Evolutionary conservation across 35 echinoderm and acorn worm species (phyloP), one percentile per base, ranked within the genome.

Genomic region (Hemicentrotus pulcherrimus): DNA sequence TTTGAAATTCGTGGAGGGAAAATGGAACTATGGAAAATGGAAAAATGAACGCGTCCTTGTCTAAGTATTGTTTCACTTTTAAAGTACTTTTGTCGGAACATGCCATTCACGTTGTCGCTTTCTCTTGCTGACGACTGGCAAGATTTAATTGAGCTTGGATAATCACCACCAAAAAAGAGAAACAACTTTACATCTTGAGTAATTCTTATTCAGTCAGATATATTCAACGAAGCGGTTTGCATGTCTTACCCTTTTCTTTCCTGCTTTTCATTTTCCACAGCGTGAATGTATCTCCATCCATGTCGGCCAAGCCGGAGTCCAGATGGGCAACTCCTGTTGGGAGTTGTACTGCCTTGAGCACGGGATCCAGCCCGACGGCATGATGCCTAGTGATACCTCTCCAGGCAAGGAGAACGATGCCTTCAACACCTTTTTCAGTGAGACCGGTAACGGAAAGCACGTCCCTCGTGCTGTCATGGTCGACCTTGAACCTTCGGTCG

Each of bases 241-340:
- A 28, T 71, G 16, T 28, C 28, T n/a, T 30, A 78, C 65, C 65
- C 6, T 78, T 78, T 78, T 78, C 4, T 71, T 78, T 8, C 19
- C 19, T 28, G 19, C 0, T 78, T 78, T n/a, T 78, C 50, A 6
- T 28, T 78, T n/a, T 30, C 65, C 22, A 78, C 65, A 78, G 65
- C 65, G 65, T 78, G 65, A 78, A 78, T 78, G 65, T 78, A 78
- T 78, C 65, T 78, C 65, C 65, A 78, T 78, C 65, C 65, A 78
- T 78, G 65, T 78, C 22, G 65, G 65, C 19, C 65, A 78, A 28
- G 65, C 65, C 65, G 65, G 65, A 28, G 65, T 78, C 65, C 65
- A 78, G 65, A 78, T 78, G 65, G 65, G 65, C 3, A 78, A 78
- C 65, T 78, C 65, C 65, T 78, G 65, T 22, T 78, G 65, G 65